Evolutionary conservation across 2,113 vertebrate species (phyloP).

Genomic region (Phylloscopus whistleri): DNA sequence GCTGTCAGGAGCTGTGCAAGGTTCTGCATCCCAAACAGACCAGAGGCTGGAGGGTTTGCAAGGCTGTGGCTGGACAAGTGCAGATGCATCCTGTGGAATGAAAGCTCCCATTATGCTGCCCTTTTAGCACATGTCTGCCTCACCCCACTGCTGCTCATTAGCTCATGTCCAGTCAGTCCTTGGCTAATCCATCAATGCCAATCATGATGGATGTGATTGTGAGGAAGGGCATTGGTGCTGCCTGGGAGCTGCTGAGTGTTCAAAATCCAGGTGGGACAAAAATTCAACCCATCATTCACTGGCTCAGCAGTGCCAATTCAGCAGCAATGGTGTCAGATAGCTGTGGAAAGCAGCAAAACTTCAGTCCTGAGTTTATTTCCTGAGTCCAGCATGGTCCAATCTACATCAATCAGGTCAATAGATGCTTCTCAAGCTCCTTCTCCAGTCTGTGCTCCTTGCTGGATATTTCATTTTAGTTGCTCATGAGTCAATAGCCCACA

Average conservation of each 20-base stretch:
- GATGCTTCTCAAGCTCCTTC: not conserved
- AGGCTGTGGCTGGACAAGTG: not conserved
- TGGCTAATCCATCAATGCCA: conserved; percentile 34
- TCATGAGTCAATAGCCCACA: not conserved
- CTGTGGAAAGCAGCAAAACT: not conserved
- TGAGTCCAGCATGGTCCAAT: fast-evolving
- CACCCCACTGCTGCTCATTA: not conserved
- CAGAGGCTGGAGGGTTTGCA: not conserved
- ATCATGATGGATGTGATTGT: not conserved
- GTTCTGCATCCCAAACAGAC: not conserved
- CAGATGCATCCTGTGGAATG: conserved; percentile 23
- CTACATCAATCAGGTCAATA: not conserved
- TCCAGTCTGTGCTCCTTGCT: not conserved
- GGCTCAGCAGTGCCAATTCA: not conserved
- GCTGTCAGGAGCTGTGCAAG: not conserved
- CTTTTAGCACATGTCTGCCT: not conserved
- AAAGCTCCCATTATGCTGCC: conserved; percentile 11
- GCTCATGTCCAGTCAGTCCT: conserved; percentile 19
- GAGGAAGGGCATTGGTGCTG: not conserved
- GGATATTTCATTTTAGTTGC: not conserved
- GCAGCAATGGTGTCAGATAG: not conserved
- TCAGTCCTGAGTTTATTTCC: not conserved
- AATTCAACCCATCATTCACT: conserved; percentile 3
- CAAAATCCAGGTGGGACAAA: conserved; percentile 36
- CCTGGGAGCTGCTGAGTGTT: conserved; percentile 28